A percentile compares a stretch with the other conserved stretches of the same genome.
phyloP scores from a whole-genome alignment of 2,797 vertebrate species.

The Danio kyathit region DNA sequence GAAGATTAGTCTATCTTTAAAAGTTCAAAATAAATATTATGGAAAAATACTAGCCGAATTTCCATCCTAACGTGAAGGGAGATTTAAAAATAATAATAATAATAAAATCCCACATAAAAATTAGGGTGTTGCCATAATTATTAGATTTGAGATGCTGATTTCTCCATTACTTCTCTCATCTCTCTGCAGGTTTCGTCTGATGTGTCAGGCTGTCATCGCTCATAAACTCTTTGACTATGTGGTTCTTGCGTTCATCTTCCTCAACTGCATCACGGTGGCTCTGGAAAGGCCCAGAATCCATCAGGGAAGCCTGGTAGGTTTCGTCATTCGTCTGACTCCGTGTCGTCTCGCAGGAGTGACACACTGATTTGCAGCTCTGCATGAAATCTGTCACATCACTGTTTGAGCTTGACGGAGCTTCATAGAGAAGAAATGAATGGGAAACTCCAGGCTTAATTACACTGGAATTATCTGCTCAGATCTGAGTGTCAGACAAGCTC shows the following conservation, averaged over 20 bases:
- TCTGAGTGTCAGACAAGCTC: neutral
- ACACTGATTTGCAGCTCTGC: neutral
- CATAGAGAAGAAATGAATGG: neutral
- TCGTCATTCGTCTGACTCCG: neutral
- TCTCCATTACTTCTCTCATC: neutral
- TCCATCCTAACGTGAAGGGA: too few species aligned
- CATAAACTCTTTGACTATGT: constrained; percentile 97
- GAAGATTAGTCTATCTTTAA: neutral
- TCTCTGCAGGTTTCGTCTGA: constrained; percentile 86
- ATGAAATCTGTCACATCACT: neutral
- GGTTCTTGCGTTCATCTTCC: constrained; percentile 96
- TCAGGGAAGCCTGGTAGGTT: constrained; percentile 86
- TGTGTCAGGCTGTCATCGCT: constrained; percentile 94
- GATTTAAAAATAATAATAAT: too few species aligned
- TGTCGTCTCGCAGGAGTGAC: neutral
- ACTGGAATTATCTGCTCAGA: neutral
- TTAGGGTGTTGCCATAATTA: too few species aligned
- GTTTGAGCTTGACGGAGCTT: neutral
- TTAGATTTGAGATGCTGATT: too few species aligned
- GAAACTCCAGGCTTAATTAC: neutral
- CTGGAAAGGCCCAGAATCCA: constrained; percentile 96
- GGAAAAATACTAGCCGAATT: too few species aligned
- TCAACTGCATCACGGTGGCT: constrained; percentile 98
- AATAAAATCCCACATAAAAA: too few species aligned
- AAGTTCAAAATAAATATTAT: neutral